These are phyloP conservation scores for Trissolcus brochymenae DNA, from an alignment of 2,888 invertebrate genomes.

Conservation along the genomic window DNA sequence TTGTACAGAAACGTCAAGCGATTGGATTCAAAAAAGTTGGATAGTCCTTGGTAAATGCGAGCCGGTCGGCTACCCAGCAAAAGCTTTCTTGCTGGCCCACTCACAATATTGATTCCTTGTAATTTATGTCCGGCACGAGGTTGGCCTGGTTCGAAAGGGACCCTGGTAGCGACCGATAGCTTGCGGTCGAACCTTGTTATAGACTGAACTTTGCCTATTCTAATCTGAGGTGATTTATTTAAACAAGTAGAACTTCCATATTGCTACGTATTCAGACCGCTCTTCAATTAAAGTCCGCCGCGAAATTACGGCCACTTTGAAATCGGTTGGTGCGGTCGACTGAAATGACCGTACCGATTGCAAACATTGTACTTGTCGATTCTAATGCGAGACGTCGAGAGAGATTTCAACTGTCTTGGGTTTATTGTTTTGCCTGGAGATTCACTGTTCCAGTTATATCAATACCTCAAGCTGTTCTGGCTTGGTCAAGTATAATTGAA, in stretches of 20 bases:
- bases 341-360: conserved; percentile 46
- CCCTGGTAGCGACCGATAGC: conserved; percentile 42
- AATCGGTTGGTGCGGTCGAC: neutral
- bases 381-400: conserved; percentile 30
- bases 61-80: conserved; percentile 32
- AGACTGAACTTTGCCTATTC: conserved; percentile 56
- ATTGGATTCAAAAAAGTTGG: conserved; percentile 53
- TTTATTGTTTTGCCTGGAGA: conserved; percentile 48
- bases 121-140: conserved; percentile 55
- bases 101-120: conserved; percentile 54
- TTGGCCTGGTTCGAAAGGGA: conserved; percentile 39
- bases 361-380: conserved; percentile 39
- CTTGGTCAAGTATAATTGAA: conserved; percentile 46
- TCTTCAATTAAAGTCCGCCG: conserved; percentile 53
- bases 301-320: conserved; percentile 48
- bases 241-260: conserved; percentile 52
- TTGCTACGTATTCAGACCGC: conserved; percentile 47
- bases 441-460: conserved; percentile 49
- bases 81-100: conserved; percentile 55
- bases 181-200: conserved; percentile 52
- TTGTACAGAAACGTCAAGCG: conserved; percentile 33
- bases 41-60: conserved; percentile 43
- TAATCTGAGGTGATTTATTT: conserved; percentile 56
- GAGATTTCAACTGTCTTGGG: conserved; percentile 45
- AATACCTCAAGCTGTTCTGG: conserved; percentile 51